Conservation (phyloP, 2,113 vertebrate genomes). For the Pogona vitticeps region DNA sequence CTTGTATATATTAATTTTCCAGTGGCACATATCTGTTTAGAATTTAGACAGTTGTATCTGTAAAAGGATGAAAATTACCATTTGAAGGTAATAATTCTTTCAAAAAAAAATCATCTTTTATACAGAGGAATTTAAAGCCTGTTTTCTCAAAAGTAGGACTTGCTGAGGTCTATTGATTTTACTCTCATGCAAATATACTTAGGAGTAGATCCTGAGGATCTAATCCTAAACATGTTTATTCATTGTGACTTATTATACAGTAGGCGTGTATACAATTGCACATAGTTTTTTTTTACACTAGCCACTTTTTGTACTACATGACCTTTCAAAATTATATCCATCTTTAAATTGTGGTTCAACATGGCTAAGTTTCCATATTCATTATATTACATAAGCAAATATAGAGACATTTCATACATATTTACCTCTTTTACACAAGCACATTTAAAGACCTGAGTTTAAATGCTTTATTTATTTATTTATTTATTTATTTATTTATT, state of each 20-base stretch:
- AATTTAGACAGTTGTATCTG: neutral
- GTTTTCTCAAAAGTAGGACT: neutral
- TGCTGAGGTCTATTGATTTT: neutral
- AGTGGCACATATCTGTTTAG: neutral
- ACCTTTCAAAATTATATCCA: neutral
- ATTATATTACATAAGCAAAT: neutral
- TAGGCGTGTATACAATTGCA: neutral
- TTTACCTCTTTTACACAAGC: neutral
- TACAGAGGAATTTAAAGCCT: neutral
- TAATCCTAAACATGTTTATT: neutral
- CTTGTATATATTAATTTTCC: neutral
- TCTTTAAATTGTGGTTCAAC: neutral
- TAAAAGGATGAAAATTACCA: neutral
- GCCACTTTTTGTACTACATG: neutral
- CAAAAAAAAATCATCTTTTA: neutral
- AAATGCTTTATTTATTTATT: neutral
- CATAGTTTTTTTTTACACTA: neutral
- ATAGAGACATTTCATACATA: neutral
- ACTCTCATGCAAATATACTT: neutral
- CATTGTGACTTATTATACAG: neutral
- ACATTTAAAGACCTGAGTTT: neutral
- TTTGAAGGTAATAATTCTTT: neutral
- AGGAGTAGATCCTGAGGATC: neutral
- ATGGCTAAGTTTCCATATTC: neutral
- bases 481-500: no score